Evolutionary conservation across 2,113 vertebrate species (phyloP), one percentile per base, ranked within the genome.

Genomic region (Dipodomys spectabilis): DNA sequence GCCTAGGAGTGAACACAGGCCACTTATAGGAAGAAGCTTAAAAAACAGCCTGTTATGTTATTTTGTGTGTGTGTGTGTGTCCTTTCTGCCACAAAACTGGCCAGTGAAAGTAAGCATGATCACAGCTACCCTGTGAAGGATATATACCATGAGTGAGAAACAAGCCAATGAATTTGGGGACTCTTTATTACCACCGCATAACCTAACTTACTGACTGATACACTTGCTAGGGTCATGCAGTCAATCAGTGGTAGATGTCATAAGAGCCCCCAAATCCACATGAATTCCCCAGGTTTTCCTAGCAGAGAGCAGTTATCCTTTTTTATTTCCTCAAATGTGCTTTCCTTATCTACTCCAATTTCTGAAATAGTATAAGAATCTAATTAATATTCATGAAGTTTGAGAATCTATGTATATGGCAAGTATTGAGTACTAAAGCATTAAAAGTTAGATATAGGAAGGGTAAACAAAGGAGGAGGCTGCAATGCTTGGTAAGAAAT

Each of bases 291-390:
- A 4, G 11, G 39, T 85, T 85, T 82, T 67, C 60, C 13, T 67
- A 62, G n/a, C 18, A 44, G 44, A 65, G 1, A 28, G 18, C 3
- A 78, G 60, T 74, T 62, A 49, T 10, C 3, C 10, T 82, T 90
- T 62, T 86, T 30, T 9, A 28, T 92, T 90, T 94, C 35, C 28
- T 78, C 28, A 60, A 67, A 27, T 7, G 93, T 4, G 2, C 44
- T 86, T 73, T 92, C 30, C 81, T 79, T 82, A 30, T 32, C 32
- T 60, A 49, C 80, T 95, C 35, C 78, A 68, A 78, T 86, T 91
- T 86, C 68, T 71, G 1, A 90, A 92, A 64, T 79, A 53, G 28
- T 57, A 91, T 28, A 53, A 67, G 69, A 44, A 1, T 10, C 19
- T 79, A 90, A 81, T 92, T 79, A 53, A 69, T 72, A 82, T 82